These are phyloP conservation scores for Strigamia maritima DNA, from an alignment of 2,888 invertebrate species.

Conservation along the genomic window DNA sequence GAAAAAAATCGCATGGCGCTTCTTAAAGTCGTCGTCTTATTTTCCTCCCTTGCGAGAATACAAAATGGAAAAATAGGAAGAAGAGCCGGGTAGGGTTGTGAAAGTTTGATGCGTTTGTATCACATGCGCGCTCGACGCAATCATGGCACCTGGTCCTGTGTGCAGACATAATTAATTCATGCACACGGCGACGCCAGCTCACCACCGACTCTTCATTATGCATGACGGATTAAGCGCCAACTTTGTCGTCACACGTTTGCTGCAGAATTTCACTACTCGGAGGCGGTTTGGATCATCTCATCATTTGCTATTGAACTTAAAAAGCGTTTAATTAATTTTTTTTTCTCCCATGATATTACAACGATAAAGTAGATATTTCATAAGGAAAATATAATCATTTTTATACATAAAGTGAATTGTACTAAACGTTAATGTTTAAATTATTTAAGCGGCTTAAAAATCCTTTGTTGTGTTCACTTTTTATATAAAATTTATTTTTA, in stretches of 20 bases:
- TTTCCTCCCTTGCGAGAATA: not conserved
- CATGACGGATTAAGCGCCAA: slow-evolving; percentile 15
- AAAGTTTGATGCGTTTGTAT: slow-evolving; percentile 8
- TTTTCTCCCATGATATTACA: not conserved
- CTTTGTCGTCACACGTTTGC: slow-evolving; percentile 5
- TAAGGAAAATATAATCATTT: too few species aligned
- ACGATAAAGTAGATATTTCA: too few species aligned
- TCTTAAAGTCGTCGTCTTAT: slow-evolving; percentile 7
- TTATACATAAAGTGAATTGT: too few species aligned
- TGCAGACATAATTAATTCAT: slow-evolving; percentile 15
- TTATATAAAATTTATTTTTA: not conserved
- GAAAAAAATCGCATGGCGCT: not conserved
- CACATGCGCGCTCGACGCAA: not conserved
- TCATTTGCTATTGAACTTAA: not conserved
- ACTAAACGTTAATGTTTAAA: too few species aligned
- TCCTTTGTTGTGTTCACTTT: too few species aligned
- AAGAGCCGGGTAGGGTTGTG: not conserved
- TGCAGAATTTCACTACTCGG: not conserved
- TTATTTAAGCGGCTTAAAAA: too few species aligned
- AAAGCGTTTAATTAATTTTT: not conserved
- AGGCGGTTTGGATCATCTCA: slow-evolving; percentile 7
- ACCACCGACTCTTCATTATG: slow-evolving; percentile 15
- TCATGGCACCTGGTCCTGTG: slow-evolving; percentile 10
- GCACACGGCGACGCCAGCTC: slow-evolving; percentile 15
- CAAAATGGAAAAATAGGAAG: not conserved